Evolutionary conservation across 2,797 vertebrate genomes (phyloP).

Genomic region (Loris lydekkerianus): DNA sequence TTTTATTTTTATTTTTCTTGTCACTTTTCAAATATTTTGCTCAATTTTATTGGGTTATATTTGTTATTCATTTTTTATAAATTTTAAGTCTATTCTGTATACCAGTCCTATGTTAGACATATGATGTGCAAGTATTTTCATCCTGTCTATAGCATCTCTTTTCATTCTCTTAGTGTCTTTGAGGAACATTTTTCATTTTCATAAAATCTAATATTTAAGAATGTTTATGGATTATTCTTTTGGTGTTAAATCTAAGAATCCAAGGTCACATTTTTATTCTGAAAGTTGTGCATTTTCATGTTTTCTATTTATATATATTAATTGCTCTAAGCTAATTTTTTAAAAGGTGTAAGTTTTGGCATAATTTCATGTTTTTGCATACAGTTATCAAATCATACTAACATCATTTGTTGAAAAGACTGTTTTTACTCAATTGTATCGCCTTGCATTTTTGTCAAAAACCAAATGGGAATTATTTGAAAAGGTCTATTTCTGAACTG

Average conservation of each 20-base stretch:
- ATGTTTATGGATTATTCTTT: not conserved
- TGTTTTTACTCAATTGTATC: not conserved
- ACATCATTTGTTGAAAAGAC: not conserved
- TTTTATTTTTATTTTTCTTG: not conserved
- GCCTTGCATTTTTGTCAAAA: not conserved
- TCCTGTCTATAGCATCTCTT: not conserved
- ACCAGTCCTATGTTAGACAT: not conserved
- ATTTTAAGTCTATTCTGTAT: not conserved
- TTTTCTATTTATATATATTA: not conserved
- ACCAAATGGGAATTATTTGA: not conserved
- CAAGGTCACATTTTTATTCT: slow-evolving; percentile 27
- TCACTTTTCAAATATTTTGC: not conserved
- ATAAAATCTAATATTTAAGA: not conserved
- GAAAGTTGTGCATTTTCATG: not conserved
- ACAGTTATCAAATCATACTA: not conserved
- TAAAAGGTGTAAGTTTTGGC: not conserved
- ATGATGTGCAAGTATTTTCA: not conserved
- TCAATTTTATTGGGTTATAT: not conserved
- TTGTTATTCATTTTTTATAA: not conserved
- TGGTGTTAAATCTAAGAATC: not conserved
- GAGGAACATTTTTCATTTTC: slow-evolving; percentile 5
- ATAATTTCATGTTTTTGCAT: not conserved
- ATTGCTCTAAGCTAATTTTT: not conserved
- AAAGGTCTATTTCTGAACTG: not conserved
- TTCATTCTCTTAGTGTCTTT: not conserved